Base-by-base conservation (phyloP, 2,888 invertebrate species). In the Galeopsomyia nigrocyanea region DNA sequence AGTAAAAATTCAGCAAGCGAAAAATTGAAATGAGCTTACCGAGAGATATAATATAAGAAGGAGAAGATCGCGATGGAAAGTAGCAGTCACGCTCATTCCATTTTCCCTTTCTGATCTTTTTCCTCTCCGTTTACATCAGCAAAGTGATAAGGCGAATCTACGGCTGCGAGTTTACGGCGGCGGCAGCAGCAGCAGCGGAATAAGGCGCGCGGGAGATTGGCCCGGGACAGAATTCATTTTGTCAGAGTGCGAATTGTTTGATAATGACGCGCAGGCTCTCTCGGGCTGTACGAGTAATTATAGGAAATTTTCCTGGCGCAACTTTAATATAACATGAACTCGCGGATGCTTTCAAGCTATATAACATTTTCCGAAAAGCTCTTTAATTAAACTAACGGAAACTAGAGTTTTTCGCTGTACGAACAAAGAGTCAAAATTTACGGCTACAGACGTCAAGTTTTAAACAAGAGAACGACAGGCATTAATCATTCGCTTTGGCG, bases 121-220 rank as follows among this genome's bases (percentile, higher is more conserved):
- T 71, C 68, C 73, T 71, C 70, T 60, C 68, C 73, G 68, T 68
- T 73, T 58, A 74, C 70, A 71, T 74, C 74, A 62, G 68, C 67
- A 68, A 73, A 58, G 72, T 67, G 77, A 76, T 73, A 77, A 78
- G 77, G 76, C 68, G 75, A 79, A 78, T 80, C 78, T 78, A 76
- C 55, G 57, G 79, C 71, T 73, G 26, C 26, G 71, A 74, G 71
- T 81, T 81, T 82, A 81, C 77, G 73, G 78, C 77, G 62, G 31
- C 55, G 70, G 62, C 19, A 62, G 57, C n/a, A n/a, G n/a, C n/a
- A 49, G 62, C 62, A 65, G 65, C 26, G 65, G 71, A 65, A 71
- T 71, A 65, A 51, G 26, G 55, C 56, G 49, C 61, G 17, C 26
- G 47, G 47, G 61, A 63, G 60, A 71, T 60, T 66, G 60, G 61